Evolutionary conservation across 2,113 vertebrate species (phyloP).

Genomic region (Syngnathus scovelli): DNA sequence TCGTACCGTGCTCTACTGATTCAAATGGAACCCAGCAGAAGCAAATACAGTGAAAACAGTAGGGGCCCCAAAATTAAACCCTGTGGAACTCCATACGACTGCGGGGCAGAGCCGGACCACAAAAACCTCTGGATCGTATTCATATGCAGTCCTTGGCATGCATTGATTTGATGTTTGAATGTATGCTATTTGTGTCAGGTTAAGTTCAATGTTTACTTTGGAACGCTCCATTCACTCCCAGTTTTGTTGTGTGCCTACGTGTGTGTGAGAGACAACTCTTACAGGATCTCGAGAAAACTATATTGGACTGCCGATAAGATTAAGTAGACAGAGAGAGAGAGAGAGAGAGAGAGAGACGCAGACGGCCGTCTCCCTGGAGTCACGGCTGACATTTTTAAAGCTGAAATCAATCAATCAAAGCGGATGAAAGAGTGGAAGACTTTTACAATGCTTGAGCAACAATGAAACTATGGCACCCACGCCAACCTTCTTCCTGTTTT

Average conservation of each 20-base stretch:
- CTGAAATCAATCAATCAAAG: slow-evolving; percentile 49
- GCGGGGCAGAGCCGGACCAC: too few relatives aligned
- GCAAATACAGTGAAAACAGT: too few relatives aligned
- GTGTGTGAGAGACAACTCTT: neutral
- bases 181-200: too few relatives aligned
- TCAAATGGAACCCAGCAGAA: too few relatives aligned
- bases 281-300: slow-evolving; percentile 11
- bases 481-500: neutral
- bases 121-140: too few relatives aligned
- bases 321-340: slow-evolving; percentile 38
- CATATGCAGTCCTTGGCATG: too few relatives aligned
- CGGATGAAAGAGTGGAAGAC: slow-evolving; percentile 23
- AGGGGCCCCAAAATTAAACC: too few relatives aligned
- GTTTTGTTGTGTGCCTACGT: neutral
- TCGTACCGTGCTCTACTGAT: too few relatives aligned
- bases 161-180: too few relatives aligned
- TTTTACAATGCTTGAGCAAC: slow-evolving; percentile 35
- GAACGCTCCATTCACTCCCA: neutral
- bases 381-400: slow-evolving; percentile 54
- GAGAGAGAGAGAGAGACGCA: slow-evolving; percentile 9
- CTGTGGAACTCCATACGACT: too few relatives aligned
- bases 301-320: slow-evolving; percentile 59
- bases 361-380: slow-evolving; percentile 11
- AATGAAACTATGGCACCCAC: slow-evolving; percentile 12
- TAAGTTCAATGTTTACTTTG: too few relatives aligned